These are phyloP conservation scores for Trichosurus vulpecula DNA, from an alignment of 2,797 vertebrate genomes.

Conservation along the genomic window DNA sequence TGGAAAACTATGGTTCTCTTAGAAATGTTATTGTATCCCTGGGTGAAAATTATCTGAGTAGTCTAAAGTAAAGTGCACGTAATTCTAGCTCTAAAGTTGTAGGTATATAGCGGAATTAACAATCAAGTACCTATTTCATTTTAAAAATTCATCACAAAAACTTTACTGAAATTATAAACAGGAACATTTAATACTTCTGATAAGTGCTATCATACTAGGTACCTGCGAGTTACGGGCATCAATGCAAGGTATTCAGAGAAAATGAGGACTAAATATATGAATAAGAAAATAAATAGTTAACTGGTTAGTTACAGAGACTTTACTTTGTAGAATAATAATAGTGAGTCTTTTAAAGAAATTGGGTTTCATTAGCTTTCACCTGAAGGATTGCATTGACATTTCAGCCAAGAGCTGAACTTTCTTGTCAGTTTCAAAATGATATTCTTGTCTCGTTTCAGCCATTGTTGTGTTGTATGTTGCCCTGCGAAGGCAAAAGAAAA, in stretches of 20 bases:
- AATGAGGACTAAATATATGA: background rate
- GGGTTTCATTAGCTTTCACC: background rate
- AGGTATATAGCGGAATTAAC: background rate
- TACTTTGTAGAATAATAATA: conserved; percentile 34
- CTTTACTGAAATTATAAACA: background rate
- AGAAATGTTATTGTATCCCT: background rate
- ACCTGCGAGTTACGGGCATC: background rate
- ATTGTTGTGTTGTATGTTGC: conserved; percentile 98
- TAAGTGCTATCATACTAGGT: background rate
- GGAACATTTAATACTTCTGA: background rate
- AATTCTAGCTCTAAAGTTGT: background rate
- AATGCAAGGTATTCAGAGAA: background rate
- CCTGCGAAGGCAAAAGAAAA: conserved; percentile 94
- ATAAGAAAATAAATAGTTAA: background rate
- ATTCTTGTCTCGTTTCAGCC: conserved; percentile 82
- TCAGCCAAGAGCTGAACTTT: conserved; percentile 30
- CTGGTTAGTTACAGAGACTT: background rate
- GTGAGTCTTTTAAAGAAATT: background rate
- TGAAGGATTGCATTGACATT: background rate
- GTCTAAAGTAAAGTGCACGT: background rate
- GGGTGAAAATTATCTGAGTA: background rate
- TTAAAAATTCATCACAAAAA: background rate
- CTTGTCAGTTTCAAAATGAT: conserved; percentile 48
- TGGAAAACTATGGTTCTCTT: background rate
- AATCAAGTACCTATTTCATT: background rate